Evolutionary conservation across 2,797 vertebrate species (phyloP), one percentile per base, ranked within the genome.

Genomic region (Galaxias olidus): DNA sequence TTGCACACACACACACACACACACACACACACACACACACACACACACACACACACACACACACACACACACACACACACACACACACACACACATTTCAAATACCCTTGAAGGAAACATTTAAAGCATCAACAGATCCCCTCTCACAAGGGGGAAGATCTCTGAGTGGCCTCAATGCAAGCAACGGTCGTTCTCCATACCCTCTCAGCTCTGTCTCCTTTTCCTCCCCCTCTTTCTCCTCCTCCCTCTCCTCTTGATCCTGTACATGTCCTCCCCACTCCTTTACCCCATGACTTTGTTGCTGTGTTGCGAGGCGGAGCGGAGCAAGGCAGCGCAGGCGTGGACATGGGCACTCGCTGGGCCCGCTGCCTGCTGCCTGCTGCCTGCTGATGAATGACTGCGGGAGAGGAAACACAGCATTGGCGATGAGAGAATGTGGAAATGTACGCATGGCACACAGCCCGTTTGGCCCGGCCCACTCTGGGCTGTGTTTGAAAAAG

Each of bases 371-470:
- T 67, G 72, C 50, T 19, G 41, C n/a, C 42, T 11, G 42, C 10
- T 4, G 57, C 76, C 63, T 73, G 76, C 69, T 83, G 73, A 70
- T 77, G 81, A 73, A 79, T 81, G 80, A 80, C 86, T 88, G 73
- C 87, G 84, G 78, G 80, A 85, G 82, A 84, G 89, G 87, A 91
- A 87, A 86, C 19, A 63, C 77, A 81, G 78, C 68, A 56, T 82
- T 73, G 73, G 79, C 52, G 30, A 81, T 82, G 88, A 84, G 77
- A 76, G 69, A 77, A 78, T 82, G 81, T 86, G 87, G 87, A 88
- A 76, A 79, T 76, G 79, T 76, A 81, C 68, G 62, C 66, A 83
- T 77, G 86, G 83, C 86, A 78, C 47, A 9, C 61, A 76, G 86
- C 86, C 80, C 20, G 57, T 57, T 67, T 83, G 17, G 85, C 78